phyloP scores from a whole-genome alignment of 1,140 invertebrate species.

The Tribolium madens region DNA sequence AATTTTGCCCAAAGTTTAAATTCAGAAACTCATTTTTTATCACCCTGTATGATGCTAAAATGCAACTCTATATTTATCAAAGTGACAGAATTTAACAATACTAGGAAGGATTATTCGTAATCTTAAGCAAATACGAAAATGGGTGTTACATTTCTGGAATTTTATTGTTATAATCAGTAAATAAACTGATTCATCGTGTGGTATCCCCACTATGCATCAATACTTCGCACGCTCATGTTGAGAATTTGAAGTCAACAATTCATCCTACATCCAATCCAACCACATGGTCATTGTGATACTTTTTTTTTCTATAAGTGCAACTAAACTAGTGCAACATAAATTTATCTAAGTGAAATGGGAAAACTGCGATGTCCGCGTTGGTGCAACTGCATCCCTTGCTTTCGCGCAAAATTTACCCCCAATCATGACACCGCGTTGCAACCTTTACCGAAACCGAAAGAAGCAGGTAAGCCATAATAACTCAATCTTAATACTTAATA shows the following conservation, averaged over 20 bases:
- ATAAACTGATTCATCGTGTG: conserved; percentile 12
- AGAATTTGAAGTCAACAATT: not conserved
- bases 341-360: conserved; percentile 45
- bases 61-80: not conserved
- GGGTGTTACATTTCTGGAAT: not conserved
- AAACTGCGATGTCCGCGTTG: conserved; percentile 41
- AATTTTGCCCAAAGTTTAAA: no score
- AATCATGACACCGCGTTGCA: conserved; percentile 54
- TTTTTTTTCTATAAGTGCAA: not conserved
- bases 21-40: no score
- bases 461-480: conserved; percentile 51
- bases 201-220: conserved; percentile 9
- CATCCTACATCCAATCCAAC: not conserved
- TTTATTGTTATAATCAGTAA: not conserved
- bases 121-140: not conserved
- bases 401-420: conserved; percentile 47
- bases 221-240: conserved; percentile 2
- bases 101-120: not conserved
- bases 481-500: no score
- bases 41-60: not conserved
- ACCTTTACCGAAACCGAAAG: conserved; percentile 58
- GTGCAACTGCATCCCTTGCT: conserved; percentile 49
- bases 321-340: not conserved
- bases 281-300: not conserved
- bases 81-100: not conserved